Evolutionary conservation across 2,888 invertebrate genomes (phyloP).

Genomic region (Patella depressa): DNA sequence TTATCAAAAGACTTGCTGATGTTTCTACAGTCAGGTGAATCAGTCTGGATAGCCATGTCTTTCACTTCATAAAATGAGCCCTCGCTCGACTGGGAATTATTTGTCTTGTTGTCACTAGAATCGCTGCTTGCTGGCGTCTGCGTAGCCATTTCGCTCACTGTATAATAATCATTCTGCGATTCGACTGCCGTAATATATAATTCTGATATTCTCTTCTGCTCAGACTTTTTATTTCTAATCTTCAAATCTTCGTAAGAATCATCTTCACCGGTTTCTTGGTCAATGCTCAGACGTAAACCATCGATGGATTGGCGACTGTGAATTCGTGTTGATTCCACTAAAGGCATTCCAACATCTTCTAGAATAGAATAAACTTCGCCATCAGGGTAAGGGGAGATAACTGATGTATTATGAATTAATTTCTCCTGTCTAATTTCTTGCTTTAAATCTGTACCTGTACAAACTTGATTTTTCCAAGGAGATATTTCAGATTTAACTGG

Average conservation of each 20-base stretch:
- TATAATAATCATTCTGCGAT: background rate
- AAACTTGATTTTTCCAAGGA: too few relatives aligned
- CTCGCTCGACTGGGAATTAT: background rate
- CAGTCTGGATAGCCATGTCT: conserved; percentile 38
- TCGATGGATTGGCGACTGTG: conserved; percentile 45
- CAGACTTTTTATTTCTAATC: background rate
- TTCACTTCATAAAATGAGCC: conserved; percentile 37
- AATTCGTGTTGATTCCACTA: conserved; percentile 58
- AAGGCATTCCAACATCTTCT: conserved; percentile 47
- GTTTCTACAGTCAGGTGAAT: background rate
- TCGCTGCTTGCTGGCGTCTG: background rate
- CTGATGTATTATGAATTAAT: background rate
- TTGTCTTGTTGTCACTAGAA: background rate
- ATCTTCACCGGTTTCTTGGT: conserved; percentile 17
- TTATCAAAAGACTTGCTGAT: background rate
- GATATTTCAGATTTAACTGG: too few relatives aligned
- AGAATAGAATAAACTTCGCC: conserved; percentile 22
- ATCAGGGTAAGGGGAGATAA: background rate
- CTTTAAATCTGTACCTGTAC: background rate
- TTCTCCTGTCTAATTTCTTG: too few relatives aligned
- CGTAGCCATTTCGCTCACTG: background rate
- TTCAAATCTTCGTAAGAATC: conserved; percentile 27
- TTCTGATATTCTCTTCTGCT: background rate
- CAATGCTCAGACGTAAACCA: conserved; percentile 17
- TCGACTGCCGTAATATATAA: background rate